These are phyloP conservation scores for Argyrosomus japonicus DNA, from an alignment of 2,113 vertebrate species.

Conservation along the genomic window DNA sequence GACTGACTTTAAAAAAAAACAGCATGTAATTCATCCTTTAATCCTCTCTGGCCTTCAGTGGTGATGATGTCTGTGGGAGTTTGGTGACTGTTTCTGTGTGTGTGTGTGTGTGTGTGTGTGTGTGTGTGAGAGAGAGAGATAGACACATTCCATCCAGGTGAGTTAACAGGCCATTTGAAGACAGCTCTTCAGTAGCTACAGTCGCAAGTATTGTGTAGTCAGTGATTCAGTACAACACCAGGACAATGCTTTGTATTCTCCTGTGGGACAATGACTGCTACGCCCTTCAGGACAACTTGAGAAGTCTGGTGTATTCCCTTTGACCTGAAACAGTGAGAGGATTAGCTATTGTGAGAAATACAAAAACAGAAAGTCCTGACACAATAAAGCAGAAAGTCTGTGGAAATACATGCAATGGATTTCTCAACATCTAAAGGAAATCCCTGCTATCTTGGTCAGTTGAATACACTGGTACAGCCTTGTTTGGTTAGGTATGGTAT, in stretches of 20 bases:
- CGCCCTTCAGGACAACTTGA: constrained; percentile 51
- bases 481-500: too few relatives aligned
- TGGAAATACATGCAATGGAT: neutral
- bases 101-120: constrained; percentile 32
- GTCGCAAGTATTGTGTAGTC: constrained; percentile 45
- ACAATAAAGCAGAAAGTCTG: neutral
- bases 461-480: too few relatives aligned
- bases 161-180: constrained; percentile 57
- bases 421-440: neutral
- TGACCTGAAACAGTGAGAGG: constrained; percentile 41
- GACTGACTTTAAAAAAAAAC: constrained; percentile 6
- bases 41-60: constrained; percentile 31
- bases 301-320: constrained; percentile 37
- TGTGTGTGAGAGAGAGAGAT: constrained; percentile 14
- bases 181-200: constrained; percentile 44
- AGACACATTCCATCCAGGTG: constrained; percentile 72
- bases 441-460: neutral
- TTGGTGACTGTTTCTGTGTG: constrained; percentile 33
- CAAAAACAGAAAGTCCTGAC: constrained; percentile 7
- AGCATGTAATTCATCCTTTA: constrained; percentile 45
- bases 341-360: constrained; percentile 25
- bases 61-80: constrained; percentile 24
- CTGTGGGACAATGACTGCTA: constrained; percentile 42
- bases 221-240: constrained; percentile 23
- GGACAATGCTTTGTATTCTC: constrained; percentile 52